Evolutionary conservation across 92 coral and sea anemone genomes (phyloP).

Genomic region (Pocillopora grandis): DNA sequence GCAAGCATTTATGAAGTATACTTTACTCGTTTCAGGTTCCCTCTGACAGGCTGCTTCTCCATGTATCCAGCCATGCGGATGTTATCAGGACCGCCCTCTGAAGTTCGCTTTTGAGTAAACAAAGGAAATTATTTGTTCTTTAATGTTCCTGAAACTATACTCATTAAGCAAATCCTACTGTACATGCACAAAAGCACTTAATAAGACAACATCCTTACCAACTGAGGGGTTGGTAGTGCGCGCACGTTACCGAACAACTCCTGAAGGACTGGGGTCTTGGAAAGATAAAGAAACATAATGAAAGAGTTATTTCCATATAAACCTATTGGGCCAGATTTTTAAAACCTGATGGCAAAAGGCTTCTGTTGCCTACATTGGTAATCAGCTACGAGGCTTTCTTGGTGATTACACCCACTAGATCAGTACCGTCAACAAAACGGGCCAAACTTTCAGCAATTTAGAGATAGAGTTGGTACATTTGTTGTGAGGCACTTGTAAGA

Average conservation of each 20-base stretch:
- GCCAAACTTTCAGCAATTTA: too few relatives aligned
- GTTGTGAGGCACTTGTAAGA: too few relatives aligned
- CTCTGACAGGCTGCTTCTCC: slow-evolving; percentile 87
- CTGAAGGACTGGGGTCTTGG: slow-evolving; percentile 66
- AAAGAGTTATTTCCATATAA: too few relatives aligned
- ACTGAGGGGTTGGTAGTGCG: slow-evolving; percentile 39
- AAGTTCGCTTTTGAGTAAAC: background rate
- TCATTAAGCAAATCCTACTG: background rate
- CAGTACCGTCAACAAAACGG: too few relatives aligned
- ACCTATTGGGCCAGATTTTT: too few relatives aligned
- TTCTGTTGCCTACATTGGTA: background rate
- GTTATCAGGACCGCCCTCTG: slow-evolving; percentile 1
- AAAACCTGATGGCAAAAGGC: background rate
- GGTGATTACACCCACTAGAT: too few relatives aligned
- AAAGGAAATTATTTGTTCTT: background rate
- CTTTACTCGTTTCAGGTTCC: slow-evolving; percentile 65
- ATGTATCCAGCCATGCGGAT: slow-evolving; percentile 85
- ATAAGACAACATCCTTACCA: slow-evolving; percentile 21
- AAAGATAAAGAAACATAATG: background rate
- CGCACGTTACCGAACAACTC: slow-evolving; percentile 78
- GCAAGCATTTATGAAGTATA: background rate
- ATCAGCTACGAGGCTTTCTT: too few relatives aligned
- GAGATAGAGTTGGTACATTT: too few relatives aligned
- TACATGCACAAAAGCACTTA: too few relatives aligned
- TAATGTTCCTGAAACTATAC: background rate